Evolutionary conservation across 2,113 vertebrate genomes (phyloP), one percentile per base, ranked within the genome.

Genomic region (Thalassoma bifasciatum): DNA sequence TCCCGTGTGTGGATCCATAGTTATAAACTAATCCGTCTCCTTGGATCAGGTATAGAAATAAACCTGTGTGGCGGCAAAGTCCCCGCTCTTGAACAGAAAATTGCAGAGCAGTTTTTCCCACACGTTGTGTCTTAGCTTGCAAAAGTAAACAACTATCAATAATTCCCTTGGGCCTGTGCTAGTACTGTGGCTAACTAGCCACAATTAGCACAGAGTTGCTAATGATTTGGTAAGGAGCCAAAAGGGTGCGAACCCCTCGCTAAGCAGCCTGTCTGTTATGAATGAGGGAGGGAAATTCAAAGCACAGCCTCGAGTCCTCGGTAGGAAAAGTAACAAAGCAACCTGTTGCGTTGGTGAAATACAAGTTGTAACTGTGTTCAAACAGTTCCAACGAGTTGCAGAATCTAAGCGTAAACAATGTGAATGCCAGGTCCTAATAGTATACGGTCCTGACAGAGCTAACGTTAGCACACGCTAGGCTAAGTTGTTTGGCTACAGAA

Each of bases 271-370:
- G 76, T 77, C 74, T 59, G 59, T 49, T 75, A 21, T 67, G 46
- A 37, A 80, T 63, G 88, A 91, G 58, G 93, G 94, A 94, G 94
- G 94, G 94, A 94, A 94, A 93, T 94, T 94, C 92, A 92, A 94
- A 94, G 86, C 81, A 54, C 65, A 81, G 17, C 14, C 76, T 40
- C 16, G 56, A 72, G 72, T 68, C 42, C 22, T 61, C 13, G 5
- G 22, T 3, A 21, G 8, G 23, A 67, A 61, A 63, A 84, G 72
- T 59, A 75, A 21, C 2, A 63, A 74, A 62, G 60, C 68, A 49
- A 58, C 71, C 61, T 62, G 71, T 72, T 66, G 72, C 38, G 10
- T 37, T 38, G 24, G 22, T 24, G 26, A 38, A 51, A 73, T 1
- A 24, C 13, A 61, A 52, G 46, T 0, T 11, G 23, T 5, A 1